Evolutionary conservation across 1,140 invertebrate species (phyloP).

Genomic region (Leucophenga varia): DNA sequence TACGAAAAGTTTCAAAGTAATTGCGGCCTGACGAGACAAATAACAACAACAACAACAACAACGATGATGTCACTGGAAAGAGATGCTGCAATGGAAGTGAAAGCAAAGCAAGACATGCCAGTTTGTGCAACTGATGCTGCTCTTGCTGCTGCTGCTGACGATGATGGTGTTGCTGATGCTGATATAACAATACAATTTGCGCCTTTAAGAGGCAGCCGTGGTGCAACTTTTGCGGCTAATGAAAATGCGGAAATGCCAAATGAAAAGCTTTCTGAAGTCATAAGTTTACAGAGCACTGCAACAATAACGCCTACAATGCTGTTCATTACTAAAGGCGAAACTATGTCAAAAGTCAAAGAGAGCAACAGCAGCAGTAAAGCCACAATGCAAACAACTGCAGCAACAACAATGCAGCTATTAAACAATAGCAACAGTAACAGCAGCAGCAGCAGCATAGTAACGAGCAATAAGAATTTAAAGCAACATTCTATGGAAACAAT

Average conservation of each 20-base stretch:
- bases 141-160: background rate
- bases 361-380: conserved; percentile 20
- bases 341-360: conserved; percentile 37
- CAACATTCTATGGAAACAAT: too few species aligned
- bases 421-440: conserved; percentile 15
- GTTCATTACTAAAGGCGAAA: conserved; percentile 18
- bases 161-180: conserved; percentile 11
- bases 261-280: too few species aligned
- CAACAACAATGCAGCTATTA: conserved; percentile 4
- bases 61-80: background rate
- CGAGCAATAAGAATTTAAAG: background rate
- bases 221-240: too few species aligned
- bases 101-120: background rate
- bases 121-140: conserved; percentile 10
- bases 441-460: conserved; percentile 24
- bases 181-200: conserved; percentile 28
- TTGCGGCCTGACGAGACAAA: conserved; percentile 11
- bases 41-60: background rate
- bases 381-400: conserved; percentile 9
- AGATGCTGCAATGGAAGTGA: background rate
- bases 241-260: too few species aligned
- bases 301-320: conserved; percentile 3
- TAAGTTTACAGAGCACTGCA: too few species aligned
- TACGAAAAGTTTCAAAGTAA: conserved; percentile 32
- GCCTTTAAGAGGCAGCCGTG: too few species aligned